phyloP scores from a whole-genome alignment of 2,888 invertebrate species.

The Dasysyrphus tricinctus region DNA sequence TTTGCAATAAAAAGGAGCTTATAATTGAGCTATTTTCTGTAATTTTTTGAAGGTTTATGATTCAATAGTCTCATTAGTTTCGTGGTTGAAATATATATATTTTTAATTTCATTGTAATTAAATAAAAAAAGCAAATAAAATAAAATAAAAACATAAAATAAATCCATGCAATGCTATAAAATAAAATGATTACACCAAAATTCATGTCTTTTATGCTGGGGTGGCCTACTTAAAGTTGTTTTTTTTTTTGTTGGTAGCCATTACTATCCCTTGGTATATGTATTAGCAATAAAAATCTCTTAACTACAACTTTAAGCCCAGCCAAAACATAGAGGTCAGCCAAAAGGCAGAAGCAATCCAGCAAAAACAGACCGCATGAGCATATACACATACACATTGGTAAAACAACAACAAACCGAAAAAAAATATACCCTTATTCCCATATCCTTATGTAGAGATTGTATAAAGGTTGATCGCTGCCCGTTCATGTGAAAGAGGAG shows the following conservation, averaged over 20 bases:
- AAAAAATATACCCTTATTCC: slow-evolving; percentile 20
- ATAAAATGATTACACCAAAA: not conserved
- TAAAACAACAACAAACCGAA: not conserved
- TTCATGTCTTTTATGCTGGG: not conserved
- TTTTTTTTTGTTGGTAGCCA: slow-evolving; percentile 35
- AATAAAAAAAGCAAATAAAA: not conserved
- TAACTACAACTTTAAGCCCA: slow-evolving; percentile 72
- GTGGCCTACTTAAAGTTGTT: slow-evolving; percentile 57
- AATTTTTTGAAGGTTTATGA: not conserved
- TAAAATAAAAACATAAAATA: not conserved
- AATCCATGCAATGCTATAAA: slow-evolving; percentile 3
- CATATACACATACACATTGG: not conserved
- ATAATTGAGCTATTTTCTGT: not conserved
- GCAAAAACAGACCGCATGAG: slow-evolving; percentile 24
- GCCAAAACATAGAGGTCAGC: slow-evolving; percentile 49
- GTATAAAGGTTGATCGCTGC: slow-evolving; percentile 65
- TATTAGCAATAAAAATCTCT: slow-evolving; percentile 72
- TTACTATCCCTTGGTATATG: slow-evolving; percentile 32
- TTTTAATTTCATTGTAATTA: slow-evolving; percentile 11
- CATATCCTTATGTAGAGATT: slow-evolving; percentile 53
- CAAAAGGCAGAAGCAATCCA: slow-evolving; percentile 38
- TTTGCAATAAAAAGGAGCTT: too few relatives aligned
- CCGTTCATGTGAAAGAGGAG: slow-evolving; percentile 58
- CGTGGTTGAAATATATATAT: not conserved
- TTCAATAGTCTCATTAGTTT: not conserved